Conservation (phyloP, 2,888 invertebrate genomes). For the Diaperis boleti region DNA sequence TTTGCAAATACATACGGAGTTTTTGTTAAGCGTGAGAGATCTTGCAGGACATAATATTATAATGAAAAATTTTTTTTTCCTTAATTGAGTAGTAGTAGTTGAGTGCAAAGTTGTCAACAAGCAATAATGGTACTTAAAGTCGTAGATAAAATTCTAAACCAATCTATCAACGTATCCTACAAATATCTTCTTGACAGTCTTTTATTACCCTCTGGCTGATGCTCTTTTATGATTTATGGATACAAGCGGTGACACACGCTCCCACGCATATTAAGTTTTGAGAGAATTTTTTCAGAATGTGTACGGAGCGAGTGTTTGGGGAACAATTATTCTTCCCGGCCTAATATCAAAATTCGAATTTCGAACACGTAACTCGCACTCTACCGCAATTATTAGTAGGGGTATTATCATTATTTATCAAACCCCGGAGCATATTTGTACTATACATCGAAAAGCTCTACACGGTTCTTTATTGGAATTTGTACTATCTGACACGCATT, state of each 20-base stretch:
- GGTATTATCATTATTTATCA: not conserved
- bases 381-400: not conserved
- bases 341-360: not conserved
- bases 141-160: not conserved
- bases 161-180: not conserved
- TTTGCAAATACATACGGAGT: too few relatives aligned
- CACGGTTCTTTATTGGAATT: not conserved
- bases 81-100: too few relatives aligned
- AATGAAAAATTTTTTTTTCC: too few relatives aligned
- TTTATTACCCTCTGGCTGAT: constrained; percentile 16
- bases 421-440: not conserved
- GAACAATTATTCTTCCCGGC: not conserved
- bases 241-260: not conserved
- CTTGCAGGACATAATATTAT: too few relatives aligned
- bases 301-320: not conserved
- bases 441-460: not conserved
- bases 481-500: not conserved
- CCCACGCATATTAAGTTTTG: constrained; percentile 20
- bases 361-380: not conserved
- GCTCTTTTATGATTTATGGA: constrained; percentile 25
- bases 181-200: constrained; percentile 2
- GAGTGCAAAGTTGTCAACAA: too few relatives aligned
- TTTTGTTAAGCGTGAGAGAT: too few relatives aligned
- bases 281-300: constrained; percentile 12
- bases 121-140: too few relatives aligned